Percentiles rank a stretch among this genome's conserved stretches.
Evolutionary conservation across 1,140 invertebrate species (phyloP).

Genomic region (Neodiprion virginianus): DNA sequence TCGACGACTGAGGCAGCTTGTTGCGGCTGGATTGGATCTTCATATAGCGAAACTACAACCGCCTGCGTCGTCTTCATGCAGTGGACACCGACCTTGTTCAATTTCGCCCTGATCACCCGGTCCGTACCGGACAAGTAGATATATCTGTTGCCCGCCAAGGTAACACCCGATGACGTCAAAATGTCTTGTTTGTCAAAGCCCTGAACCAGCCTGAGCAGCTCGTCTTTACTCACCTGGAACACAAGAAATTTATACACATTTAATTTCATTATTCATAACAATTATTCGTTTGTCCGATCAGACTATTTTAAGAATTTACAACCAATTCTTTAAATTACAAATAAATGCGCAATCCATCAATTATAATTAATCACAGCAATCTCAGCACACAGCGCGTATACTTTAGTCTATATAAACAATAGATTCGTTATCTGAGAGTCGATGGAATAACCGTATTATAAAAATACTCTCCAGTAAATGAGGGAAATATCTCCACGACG

Average conservation of each 20-base stretch:
- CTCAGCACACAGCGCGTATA: too few species aligned
- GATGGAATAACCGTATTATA: too few species aligned
- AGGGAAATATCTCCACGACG: too few species aligned
- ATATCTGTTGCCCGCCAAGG: slow-evolving; percentile 87
- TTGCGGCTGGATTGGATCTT: slow-evolving; percentile 93
- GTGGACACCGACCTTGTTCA: slow-evolving; percentile 89
- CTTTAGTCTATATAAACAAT: too few species aligned
- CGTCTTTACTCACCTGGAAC: slow-evolving; percentile 86
- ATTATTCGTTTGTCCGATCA: slow-evolving; percentile 24
- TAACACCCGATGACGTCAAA: slow-evolving; percentile 84
- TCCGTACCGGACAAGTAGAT: slow-evolving; percentile 93
- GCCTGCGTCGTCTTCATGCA: slow-evolving; percentile 95
- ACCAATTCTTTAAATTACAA: too few species aligned
- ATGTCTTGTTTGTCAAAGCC: slow-evolving; percentile 87
- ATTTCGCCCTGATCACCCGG: slow-evolving; percentile 88
- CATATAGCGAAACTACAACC: slow-evolving; percentile 90
- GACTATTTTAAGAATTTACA: too few species aligned
- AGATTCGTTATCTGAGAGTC: too few species aligned
- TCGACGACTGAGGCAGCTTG: slow-evolving; percentile 93
- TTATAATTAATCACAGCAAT: too few species aligned
- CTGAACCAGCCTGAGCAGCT: slow-evolving; percentile 83
- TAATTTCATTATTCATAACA: slow-evolving; percentile 1
- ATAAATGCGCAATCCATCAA: too few species aligned
- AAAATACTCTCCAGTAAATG: too few species aligned
- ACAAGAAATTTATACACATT: slow-evolving; percentile 49